A percentile compares a stretch with the other conserved stretches of the same genome.
Conservation (phyloP, 2,797 vertebrate genomes). For the Phrynocephalus guinanensis region DNA sequence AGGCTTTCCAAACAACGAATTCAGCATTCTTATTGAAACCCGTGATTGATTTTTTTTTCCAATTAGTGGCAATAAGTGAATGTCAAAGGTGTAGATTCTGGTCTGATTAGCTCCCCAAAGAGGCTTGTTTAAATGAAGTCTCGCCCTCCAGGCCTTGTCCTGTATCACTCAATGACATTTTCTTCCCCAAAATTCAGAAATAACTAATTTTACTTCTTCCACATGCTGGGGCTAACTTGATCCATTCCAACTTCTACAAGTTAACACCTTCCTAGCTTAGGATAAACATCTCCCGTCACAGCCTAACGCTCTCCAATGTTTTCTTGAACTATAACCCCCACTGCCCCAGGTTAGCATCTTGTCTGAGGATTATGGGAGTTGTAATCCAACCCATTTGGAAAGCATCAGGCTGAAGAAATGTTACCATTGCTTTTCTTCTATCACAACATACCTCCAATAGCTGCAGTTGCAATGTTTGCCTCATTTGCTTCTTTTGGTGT, state of each 20-base stretch:
- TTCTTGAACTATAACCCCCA: not conserved
- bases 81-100: constrained; percentile 40
- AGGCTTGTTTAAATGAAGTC: constrained; percentile 4
- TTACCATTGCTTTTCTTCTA: not conserved
- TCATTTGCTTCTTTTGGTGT: not conserved
- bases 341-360: not conserved
- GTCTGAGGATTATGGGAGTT: not conserved
- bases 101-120: constrained; percentile 43
- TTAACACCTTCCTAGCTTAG: not conserved
- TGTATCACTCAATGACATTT: not conserved
- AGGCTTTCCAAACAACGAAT: not conserved
- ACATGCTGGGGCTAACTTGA: not conserved
- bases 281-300: not conserved
- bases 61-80: constrained; percentile 9
- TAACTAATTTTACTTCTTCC: not conserved
- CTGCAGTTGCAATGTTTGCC: not conserved
- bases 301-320: not conserved
- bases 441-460: not conserved
- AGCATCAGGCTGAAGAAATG: not conserved
- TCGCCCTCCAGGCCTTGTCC: not conserved
- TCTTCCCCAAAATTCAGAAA: not conserved
- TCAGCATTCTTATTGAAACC: not conserved
- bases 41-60: constrained; percentile 22
- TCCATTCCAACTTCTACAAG: not conserved
- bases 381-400: not conserved